Evolutionary conservation across 2,888 invertebrate genomes (phyloP).

Genomic region (Meiosimyza platycephala): DNA sequence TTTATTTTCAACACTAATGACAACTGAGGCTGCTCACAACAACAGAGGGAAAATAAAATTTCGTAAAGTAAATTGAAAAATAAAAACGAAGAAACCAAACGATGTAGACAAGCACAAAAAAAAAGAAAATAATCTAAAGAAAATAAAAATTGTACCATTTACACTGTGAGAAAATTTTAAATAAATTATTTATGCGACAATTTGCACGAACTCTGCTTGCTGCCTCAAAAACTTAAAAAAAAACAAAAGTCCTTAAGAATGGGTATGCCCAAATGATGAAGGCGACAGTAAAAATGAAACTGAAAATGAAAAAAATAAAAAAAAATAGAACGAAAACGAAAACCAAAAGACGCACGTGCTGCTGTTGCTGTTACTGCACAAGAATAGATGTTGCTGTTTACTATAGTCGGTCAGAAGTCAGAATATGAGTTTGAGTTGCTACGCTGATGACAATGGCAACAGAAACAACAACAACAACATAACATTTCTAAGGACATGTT

Average conservation of each 20-base stretch:
- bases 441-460: not conserved
- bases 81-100: not conserved
- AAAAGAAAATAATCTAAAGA: not conserved
- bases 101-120: not conserved
- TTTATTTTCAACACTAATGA: slow-evolving; percentile 2
- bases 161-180: not conserved
- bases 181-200: not conserved
- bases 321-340: too few species aligned
- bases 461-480: not conserved
- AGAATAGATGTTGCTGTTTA: too few species aligned
- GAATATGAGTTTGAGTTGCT: not conserved
- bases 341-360: too few species aligned
- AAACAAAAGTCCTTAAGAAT: too few species aligned
- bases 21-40: not conserved
- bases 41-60: too few species aligned
- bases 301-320: too few species aligned
- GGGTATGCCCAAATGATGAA: too few species aligned
- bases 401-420: slow-evolving; percentile 5
- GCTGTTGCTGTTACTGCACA: too few species aligned
- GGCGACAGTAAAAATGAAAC: too few species aligned
- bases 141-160: not conserved
- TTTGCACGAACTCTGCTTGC: not conserved
- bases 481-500: too few species aligned
- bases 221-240: too few species aligned
- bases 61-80: too few species aligned